Evolutionary conservation across 2,797 vertebrate genomes (phyloP), one percentile per base, ranked within the genome.

Genomic region (Danionella dracula): DNA sequence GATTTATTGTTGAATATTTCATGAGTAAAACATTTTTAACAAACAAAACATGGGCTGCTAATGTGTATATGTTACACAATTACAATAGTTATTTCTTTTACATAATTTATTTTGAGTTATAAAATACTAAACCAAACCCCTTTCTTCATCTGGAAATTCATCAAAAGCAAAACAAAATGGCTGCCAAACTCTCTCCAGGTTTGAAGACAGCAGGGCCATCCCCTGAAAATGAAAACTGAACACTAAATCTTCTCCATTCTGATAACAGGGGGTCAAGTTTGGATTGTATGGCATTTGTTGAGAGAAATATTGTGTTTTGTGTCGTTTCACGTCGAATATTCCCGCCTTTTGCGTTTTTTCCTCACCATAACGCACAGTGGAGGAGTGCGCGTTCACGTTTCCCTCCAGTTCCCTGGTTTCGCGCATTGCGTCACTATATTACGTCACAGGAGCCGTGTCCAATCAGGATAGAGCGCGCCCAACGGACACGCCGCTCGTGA

Each of bases 361-460:
- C 8, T n/a, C 82, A 80, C 62, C 38, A 65, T 59, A 75, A 78
- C 73, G n/a, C n/a, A 34, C 49, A 59, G 11, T 15, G 8, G n/a
- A 71, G n/a, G 19, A 66, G 45, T 59, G 87, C 89, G 86, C 79
- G 87, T 90, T 78, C 88, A 85, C 27, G 90, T 68, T 75, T 12
- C 1, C 11, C 50, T 64, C 38, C 23, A 21, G 50, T n/a, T 50
- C 54, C 51, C 65, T 78, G 79, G 74, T 82, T 10, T 76, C 87
- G 87, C 83, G 85, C 86, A 81, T 68, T 8, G 70, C 42, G 66
- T 70, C 73, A 78, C 68, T 75, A 78, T 82, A 80, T 78, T 87
- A 81, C 79, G 63, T 78, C 71, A 61, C 71, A 55, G 73, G 81
- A 17, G 29, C 11, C 21, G 44, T 78, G 73, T 69, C 89, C 89